Percentiles rank a stretch among this genome's conserved stretches.
Conservation (phyloP, 2,797 vertebrate genomes). For the Onychomys torridus region DNA sequence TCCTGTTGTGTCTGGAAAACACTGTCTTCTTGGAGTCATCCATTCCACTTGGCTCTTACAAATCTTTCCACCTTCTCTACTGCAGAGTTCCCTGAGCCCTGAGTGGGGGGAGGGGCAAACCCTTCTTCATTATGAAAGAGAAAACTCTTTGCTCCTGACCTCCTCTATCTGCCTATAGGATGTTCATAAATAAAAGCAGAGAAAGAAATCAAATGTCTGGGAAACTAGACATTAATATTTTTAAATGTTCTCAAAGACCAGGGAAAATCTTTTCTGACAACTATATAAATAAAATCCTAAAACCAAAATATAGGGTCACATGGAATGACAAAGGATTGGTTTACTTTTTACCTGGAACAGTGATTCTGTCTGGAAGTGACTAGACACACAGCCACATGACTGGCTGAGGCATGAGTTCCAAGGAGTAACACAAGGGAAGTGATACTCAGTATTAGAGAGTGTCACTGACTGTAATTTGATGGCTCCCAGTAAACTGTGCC, state of each 20-base stretch:
- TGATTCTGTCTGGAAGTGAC: neutral
- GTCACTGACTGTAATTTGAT: neutral
- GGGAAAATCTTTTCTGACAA: neutral
- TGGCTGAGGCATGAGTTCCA: neutral
- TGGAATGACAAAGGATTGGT: neutral
- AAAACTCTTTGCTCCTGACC: constrained; percentile 8
- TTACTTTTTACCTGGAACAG: neutral
- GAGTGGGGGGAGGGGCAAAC: too few species aligned
- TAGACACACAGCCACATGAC: neutral
- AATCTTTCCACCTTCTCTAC: neutral
- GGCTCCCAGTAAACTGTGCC: neutral
- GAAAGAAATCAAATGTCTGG: neutral
- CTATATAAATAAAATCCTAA: constrained; percentile 23
- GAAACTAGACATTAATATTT: neutral
- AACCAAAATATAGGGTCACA: neutral
- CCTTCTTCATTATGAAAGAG: neutral
- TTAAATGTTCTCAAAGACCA: neutral
- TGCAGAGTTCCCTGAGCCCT: neutral
- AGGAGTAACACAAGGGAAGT: neutral
- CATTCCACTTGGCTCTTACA: too few species aligned
- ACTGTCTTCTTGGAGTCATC: neutral
- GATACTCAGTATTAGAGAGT: neutral
- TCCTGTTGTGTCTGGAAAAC: neutral
- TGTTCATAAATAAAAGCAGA: constrained; percentile 1
- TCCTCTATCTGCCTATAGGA: neutral